Conservation (phyloP, 1,140 invertebrate genomes). For the Drosophila nigromelanica region DNA sequence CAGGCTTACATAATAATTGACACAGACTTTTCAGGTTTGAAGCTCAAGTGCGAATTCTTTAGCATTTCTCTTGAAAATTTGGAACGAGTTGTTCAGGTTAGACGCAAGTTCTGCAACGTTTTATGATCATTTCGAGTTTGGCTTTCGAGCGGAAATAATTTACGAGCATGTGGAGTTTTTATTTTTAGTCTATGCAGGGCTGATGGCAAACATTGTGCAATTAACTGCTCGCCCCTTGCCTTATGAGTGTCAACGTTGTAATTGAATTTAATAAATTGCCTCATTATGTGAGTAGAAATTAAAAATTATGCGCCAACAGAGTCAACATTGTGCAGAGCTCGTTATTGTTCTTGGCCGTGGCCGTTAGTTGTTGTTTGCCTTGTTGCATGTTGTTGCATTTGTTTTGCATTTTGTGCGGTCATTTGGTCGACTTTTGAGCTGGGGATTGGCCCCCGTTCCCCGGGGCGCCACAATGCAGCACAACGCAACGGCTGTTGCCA, state of each 20-base stretch:
- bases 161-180: neutral
- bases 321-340: conserved; percentile 39
- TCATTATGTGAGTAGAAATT: conserved; percentile 73
- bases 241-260: conserved; percentile 70
- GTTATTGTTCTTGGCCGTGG: conserved; percentile 13
- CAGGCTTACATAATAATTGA: neutral
- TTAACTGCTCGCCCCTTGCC: conserved; percentile 16
- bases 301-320: conserved; percentile 68
- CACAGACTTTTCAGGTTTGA: too few species aligned
- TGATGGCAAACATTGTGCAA: neutral
- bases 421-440: conserved; percentile 55
- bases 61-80: too few species aligned
- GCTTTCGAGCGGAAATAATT: neutral
- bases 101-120: neutral
- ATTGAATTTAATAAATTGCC: conserved; percentile 82
- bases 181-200: neutral
- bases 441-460: conserved; percentile 18
- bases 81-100: neutral
- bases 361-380: conserved; percentile 36
- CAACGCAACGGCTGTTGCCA: conserved; percentile 43
- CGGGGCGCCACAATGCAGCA: conserved; percentile 35
- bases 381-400: conserved; percentile 60
- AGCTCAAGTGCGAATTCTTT: too few species aligned
- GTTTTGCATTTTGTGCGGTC: conserved; percentile 68
- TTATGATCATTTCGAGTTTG: conserved; percentile 7